Evolutionary conservation across 2,888 invertebrate species (phyloP).

Genomic region (Xestia ashworthii): DNA sequence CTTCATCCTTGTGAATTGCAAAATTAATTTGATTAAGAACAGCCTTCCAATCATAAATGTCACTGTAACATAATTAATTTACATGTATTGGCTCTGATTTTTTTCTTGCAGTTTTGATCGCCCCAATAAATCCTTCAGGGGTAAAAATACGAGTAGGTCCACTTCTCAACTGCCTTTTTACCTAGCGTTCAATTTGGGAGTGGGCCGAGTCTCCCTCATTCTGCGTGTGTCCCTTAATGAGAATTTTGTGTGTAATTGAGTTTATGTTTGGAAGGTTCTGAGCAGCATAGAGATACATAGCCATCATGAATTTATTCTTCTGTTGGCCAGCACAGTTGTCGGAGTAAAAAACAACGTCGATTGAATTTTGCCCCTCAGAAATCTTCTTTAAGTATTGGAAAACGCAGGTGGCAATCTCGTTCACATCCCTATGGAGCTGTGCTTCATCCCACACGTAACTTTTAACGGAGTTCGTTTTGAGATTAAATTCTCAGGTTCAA

Average conservation of each 20-base stretch:
- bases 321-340: conserved; percentile 71
- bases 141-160: conserved; percentile 45
- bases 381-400: conserved; percentile 68
- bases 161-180: conserved; percentile 41
- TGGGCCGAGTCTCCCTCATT: conserved; percentile 15
- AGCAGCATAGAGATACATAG: conserved; percentile 56
- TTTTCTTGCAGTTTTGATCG: conserved; percentile 52
- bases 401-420: conserved; percentile 73
- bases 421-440: conserved; percentile 67
- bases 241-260: conserved; percentile 6
- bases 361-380: conserved; percentile 34
- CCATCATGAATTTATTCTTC: conserved; percentile 65
- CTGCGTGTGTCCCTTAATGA: conserved; percentile 2
- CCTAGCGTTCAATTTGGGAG: conserved; percentile 25
- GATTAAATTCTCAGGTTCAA: conserved; percentile 8
- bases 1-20: conserved; percentile 9
- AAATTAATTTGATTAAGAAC: conserved; percentile 58
- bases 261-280: conserved; percentile 38
- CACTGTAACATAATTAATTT: conserved; percentile 55
- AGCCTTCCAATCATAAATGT: conserved; percentile 63
- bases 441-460: conserved; percentile 13
- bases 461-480: conserved; percentile 2
- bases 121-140: conserved; percentile 47
- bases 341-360: conserved; percentile 69
- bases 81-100: conserved; percentile 53